phyloP scores from a whole-genome alignment of 2,888 invertebrate genomes.

The Eupithecia centaureata region DNA sequence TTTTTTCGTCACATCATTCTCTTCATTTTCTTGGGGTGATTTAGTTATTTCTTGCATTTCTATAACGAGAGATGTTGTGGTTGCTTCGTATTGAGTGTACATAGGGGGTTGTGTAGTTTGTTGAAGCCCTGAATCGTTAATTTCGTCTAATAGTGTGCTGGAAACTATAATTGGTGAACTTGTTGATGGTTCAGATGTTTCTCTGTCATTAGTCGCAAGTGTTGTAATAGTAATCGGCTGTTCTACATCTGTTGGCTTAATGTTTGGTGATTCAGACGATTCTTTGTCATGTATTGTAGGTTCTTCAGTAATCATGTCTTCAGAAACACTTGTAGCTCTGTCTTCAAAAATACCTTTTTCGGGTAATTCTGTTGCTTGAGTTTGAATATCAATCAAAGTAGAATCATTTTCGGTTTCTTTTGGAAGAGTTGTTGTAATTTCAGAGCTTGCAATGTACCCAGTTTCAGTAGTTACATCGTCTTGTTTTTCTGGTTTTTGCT shows the following conservation, averaged over 20 bases:
- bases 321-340: slow-evolving; percentile 16
- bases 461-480: slow-evolving; percentile 19
- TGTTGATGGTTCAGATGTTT: slow-evolving; percentile 1
- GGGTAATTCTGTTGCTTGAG: slow-evolving; percentile 18
- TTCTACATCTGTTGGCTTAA: slow-evolving; percentile 5
- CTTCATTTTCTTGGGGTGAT: neutral
- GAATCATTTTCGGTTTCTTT: neutral
- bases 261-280: slow-evolving; percentile 6
- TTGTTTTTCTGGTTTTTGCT: slow-evolving; percentile 15
- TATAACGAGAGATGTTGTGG: neutral
- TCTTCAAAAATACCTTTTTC: slow-evolving; percentile 16
- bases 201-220: slow-evolving; percentile 4
- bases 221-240: slow-evolving; percentile 9
- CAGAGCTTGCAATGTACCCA: slow-evolving; percentile 11
- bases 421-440: neutral
- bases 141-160: neutral
- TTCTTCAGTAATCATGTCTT: slow-evolving; percentile 22
- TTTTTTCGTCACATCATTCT: neutral
- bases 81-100: slow-evolving; percentile 9
- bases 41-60: slow-evolving; percentile 1
- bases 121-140: neutral
- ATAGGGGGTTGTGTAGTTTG: slow-evolving; percentile 1
- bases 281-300: slow-evolving; percentile 18
- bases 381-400: slow-evolving; percentile 9
- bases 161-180: neutral